phyloP scores from a whole-genome alignment of 2,888 invertebrate species.

The Hirtodrosophila duncani region DNA sequence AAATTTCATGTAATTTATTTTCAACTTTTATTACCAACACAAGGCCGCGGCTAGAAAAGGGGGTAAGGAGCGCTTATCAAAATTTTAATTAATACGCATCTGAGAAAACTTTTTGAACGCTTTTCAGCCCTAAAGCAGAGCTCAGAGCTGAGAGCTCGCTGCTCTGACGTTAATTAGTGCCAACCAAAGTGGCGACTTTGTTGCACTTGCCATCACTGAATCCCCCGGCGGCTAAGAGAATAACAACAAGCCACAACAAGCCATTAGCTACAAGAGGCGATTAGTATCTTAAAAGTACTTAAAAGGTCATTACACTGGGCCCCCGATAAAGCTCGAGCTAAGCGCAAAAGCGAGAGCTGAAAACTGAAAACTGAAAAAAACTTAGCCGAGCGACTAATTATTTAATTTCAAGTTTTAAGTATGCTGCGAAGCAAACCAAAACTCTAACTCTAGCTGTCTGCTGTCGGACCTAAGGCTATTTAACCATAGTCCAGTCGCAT shows the following conservation, averaged over 20 bases:
- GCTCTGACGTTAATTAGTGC: constrained; percentile 63
- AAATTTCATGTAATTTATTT: constrained; percentile 68
- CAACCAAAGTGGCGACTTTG: constrained; percentile 63
- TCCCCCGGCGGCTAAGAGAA: background rate
- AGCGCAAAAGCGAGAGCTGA: constrained; percentile 9
- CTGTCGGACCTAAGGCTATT: constrained; percentile 24
- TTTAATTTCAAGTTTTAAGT: constrained; percentile 71
- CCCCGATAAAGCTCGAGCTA: constrained; percentile 30
- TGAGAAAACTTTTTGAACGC: constrained; percentile 62
- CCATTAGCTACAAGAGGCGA: constrained; percentile 62
- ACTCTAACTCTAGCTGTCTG: constrained; percentile 54
- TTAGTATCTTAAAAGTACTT: constrained; percentile 72
- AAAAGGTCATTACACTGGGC: constrained; percentile 68
- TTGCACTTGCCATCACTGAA: constrained; percentile 50
- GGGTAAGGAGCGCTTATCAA: constrained; percentile 55
- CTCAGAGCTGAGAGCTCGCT: constrained; percentile 48
- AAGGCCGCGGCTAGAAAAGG: background rate
- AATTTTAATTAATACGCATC: constrained; percentile 72
- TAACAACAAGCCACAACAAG: constrained; percentile 61
- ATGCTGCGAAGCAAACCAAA: constrained; percentile 35
- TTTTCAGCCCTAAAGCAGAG: constrained; percentile 11
- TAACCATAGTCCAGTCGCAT: constrained; percentile 33
- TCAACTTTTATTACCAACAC: constrained; percentile 54
- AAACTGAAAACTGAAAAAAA: constrained; percentile 34
- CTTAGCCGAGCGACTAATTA: constrained; percentile 70